Percentiles rank a stretch among this genome's conserved stretches.
These are phyloP conservation scores for Aplochiton taeniatus DNA, from an alignment of 2,797 vertebrate genomes.

Conservation along the genomic window DNA sequence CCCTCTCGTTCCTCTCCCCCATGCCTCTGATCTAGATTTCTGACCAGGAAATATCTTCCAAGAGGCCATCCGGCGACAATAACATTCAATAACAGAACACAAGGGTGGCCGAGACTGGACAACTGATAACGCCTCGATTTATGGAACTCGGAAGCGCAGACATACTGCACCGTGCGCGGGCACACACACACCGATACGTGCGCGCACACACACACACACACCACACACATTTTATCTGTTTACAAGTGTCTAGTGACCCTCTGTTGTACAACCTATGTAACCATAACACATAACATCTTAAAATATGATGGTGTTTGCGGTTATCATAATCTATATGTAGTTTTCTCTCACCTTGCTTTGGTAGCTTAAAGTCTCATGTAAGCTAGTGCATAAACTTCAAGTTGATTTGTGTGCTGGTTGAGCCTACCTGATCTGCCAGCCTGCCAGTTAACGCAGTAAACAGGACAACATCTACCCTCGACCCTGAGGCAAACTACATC, in stretches of 20 bases:
- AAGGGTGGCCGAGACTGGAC: constrained; percentile 57
- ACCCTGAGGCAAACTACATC: constrained; percentile 44
- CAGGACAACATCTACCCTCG: constrained; percentile 22
- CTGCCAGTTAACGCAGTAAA: not conserved
- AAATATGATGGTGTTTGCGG: not conserved
- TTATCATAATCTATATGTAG: too few relatives aligned
- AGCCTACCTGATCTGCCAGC: too few relatives aligned
- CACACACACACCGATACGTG: constrained; percentile 9
- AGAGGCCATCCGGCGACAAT: constrained; percentile 61
- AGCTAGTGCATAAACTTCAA: too few relatives aligned
- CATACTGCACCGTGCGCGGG: not conserved
- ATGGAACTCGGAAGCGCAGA: constrained; percentile 39
- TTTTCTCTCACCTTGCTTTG: too few relatives aligned
- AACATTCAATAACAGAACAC: constrained; percentile 72
- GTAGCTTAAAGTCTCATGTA: too few relatives aligned
- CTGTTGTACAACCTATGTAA: not conserved
- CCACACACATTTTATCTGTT: constrained; percentile 11
- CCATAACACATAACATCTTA: not conserved
- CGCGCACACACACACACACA: not conserved
- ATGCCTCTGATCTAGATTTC: constrained; percentile 66
- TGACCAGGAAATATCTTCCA: constrained; percentile 68
- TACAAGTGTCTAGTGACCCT: constrained; percentile 7
- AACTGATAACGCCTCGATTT: constrained; percentile 64
- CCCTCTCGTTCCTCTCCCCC: constrained; percentile 20
- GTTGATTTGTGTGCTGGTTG: too few relatives aligned